These are phyloP conservation scores for Corythornis cristatus DNA, from an alignment of 2,113 vertebrate genomes.

Conservation along the genomic window DNA sequence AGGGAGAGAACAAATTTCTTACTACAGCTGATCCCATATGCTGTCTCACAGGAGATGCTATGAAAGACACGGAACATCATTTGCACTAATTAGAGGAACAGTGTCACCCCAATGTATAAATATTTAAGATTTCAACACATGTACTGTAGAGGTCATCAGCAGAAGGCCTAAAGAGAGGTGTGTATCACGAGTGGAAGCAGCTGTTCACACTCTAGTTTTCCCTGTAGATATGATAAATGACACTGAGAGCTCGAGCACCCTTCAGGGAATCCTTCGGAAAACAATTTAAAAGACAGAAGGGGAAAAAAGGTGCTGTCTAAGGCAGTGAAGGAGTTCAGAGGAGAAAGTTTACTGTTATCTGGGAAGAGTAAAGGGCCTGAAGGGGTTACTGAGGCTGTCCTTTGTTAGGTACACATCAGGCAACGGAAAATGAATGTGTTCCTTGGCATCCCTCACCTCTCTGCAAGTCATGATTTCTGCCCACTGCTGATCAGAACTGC, in stretches of 20 bases:
- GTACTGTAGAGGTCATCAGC: slow-evolving; percentile 28
- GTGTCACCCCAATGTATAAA: not conserved
- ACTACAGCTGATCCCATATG: slow-evolving; percentile 4
- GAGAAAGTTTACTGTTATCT: not conserved
- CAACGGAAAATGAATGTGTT: not conserved
- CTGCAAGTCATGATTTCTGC: not conserved
- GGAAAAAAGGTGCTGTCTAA: not conserved
- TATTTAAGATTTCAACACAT: slow-evolving; percentile 50
- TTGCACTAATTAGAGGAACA: slow-evolving; percentile 59
- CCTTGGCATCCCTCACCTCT: not conserved
- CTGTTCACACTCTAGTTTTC: not conserved
- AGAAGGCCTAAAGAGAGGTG: slow-evolving; percentile 29
- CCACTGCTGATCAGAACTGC: not conserved
- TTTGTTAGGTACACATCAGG: not conserved
- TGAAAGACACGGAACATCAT: slow-evolving; percentile 43
- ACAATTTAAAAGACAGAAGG: not conserved
- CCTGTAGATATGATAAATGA: slow-evolving; percentile 3
- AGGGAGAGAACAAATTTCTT: slow-evolving; percentile 1
- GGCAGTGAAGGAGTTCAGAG: not conserved
- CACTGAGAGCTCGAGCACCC: not conserved
- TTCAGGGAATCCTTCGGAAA: not conserved
- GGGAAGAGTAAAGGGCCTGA: not conserved
- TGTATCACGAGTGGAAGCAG: not conserved
- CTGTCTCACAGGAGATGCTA: not conserved
- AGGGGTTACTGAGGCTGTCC: not conserved